Conservation (phyloP, 2,797 vertebrate genomes). For the Myotis vivesi region DNA sequence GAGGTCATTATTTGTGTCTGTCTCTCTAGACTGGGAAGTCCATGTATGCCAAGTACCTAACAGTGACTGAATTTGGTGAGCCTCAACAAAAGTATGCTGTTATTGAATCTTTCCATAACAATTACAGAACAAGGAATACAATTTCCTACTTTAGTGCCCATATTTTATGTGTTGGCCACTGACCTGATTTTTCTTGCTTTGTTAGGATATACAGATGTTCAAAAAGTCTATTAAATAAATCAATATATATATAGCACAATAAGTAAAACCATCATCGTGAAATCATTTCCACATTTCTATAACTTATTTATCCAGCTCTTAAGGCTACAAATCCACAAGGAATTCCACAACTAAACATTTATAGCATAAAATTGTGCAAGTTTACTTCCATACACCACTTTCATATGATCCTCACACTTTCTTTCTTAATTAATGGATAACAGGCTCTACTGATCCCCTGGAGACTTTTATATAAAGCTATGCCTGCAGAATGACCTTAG, state of each 20-base stretch:
- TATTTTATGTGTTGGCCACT: neutral
- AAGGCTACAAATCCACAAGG: neutral
- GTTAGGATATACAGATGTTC: neutral
- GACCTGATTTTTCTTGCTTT: neutral
- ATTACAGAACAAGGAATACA: neutral
- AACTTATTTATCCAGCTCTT: neutral
- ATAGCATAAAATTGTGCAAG: neutral
- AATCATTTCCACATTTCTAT: neutral
- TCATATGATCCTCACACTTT: neutral
- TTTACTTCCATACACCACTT: neutral
- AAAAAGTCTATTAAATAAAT: neutral
- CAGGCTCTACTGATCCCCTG: neutral
- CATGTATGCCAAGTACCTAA: neutral
- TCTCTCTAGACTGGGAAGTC: neutral
- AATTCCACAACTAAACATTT: neutral
- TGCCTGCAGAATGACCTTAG: neutral
- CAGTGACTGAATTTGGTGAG: neutral
- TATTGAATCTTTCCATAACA: neutral
- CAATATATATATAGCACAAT: neutral
- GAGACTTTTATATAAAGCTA: neutral
- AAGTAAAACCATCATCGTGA: neutral
- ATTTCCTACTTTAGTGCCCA: neutral
- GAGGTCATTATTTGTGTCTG: neutral
- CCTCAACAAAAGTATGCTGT: neutral
- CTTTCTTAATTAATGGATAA: conserved; percentile 36